These are phyloP conservation scores for Noctua pronuba DNA, from an alignment of 2,888 invertebrate species.

Conservation along the genomic window DNA sequence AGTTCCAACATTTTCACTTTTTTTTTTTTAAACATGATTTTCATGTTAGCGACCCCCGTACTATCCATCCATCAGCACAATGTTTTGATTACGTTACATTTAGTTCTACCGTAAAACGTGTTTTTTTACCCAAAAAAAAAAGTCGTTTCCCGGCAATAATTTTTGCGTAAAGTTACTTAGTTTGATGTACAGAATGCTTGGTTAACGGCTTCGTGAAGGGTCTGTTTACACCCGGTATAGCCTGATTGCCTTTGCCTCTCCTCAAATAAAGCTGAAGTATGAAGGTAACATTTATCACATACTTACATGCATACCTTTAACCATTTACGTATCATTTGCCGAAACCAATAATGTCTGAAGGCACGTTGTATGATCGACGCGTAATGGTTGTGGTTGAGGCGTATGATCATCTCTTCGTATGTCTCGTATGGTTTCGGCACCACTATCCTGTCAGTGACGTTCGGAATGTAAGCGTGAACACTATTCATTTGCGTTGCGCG, in stretches of 20 bases:
- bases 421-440: constrained; percentile 92
- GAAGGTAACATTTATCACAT: constrained; percentile 54
- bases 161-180: no score
- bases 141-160: no score
- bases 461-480: constrained; percentile 91
- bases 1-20: no score
- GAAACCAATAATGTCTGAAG: constrained; percentile 90
- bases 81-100: no score
- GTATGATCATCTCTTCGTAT: constrained; percentile 90
- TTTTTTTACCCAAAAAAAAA: no score
- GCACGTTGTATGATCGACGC: constrained; percentile 92
- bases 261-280: constrained; percentile 2
- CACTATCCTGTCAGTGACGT: constrained; percentile 91
- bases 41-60: no score
- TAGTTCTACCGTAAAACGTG: no score
- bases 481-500: constrained; percentile 92
- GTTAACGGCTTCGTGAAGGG: no score
- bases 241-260: background rate
- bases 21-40: no score
- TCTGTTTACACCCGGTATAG: no score
- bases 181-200: no score
- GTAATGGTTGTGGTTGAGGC: constrained; percentile 90
- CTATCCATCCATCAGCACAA: no score
- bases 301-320: constrained; percentile 82
- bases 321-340: constrained; percentile 83